These are phyloP conservation scores for Enteromius anoplus DNA, from an alignment of 2,797 vertebrate species.

Conservation along the genomic window DNA sequence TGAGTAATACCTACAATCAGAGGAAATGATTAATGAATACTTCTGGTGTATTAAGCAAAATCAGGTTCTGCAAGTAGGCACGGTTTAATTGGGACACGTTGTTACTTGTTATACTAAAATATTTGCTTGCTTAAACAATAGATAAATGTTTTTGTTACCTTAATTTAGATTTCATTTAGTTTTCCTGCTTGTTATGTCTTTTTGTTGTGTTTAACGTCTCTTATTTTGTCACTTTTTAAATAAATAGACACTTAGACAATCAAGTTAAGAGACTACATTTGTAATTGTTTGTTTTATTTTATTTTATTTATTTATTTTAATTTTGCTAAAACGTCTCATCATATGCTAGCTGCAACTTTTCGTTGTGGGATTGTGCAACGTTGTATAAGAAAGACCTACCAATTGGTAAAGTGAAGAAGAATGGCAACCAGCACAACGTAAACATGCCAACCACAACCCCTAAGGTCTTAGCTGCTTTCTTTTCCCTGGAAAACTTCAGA, in stretches of 20 bases:
- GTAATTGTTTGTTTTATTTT: not conserved
- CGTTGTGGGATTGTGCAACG: not conserved
- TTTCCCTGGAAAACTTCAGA: slow-evolving; percentile 56
- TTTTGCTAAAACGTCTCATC: not conserved
- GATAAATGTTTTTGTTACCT: not conserved
- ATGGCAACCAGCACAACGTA: slow-evolving; percentile 61
- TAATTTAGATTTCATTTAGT: not conserved
- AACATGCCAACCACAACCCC: slow-evolving; percentile 61
- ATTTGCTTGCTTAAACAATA: not conserved
- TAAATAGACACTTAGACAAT: not conserved
- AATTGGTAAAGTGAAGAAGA: slow-evolving; percentile 60
- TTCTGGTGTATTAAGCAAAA: no score
- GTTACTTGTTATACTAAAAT: not conserved
- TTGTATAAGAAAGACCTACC: slow-evolving; percentile 43
- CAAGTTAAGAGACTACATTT: not conserved
- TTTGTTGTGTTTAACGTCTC: no score
- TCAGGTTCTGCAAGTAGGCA: no score
- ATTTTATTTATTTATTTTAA: not conserved
- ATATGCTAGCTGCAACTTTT: not conserved
- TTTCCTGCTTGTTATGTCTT: not conserved
- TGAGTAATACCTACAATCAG: no score
- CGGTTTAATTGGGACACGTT: not conserved
- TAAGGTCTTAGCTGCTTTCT: slow-evolving; percentile 61
- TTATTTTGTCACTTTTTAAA: no score
- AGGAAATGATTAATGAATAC: no score